Base-by-base conservation (phyloP, 92 coral and sea anemone genomes). In the Virgularia gustaviana region DNA sequence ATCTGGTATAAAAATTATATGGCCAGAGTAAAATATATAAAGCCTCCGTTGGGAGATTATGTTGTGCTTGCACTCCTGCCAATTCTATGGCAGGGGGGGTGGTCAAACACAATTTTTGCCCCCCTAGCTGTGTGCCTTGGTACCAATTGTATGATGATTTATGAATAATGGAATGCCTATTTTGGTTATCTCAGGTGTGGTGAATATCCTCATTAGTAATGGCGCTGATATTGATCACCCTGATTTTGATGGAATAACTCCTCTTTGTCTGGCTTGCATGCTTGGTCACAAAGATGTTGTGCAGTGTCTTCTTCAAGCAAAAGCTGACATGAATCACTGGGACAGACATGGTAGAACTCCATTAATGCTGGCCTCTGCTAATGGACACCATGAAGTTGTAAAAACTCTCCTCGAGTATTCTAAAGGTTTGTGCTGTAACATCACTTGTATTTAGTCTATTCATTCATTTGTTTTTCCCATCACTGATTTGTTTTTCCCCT, bases 261-360 rank as follows among this genome's bases (percentile, higher is more conserved):
- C 99, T 22, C 77, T 94, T 20, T 89, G 99, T 72, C 81, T 94
- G 42, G 94, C 99, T 5, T 88, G 96, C 31, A 80, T 90, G 29
- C 90, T 90, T 76, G 99, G 99, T 6, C 95, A 90, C 57, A 70
- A 70, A 71, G 72, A 62, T 79, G 85, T 94, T 16, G 90, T 90
- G 29, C 88, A 85, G 62, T 64, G 89, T 41, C 68, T 94, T 28
- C 62, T 94, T 19, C 82, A 83, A 23, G 88, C 74, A 29, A 85
- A 89, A 59, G 96, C 98, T 2, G 99, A 94, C 36, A 76, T 73
- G 1, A 90, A 95, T 15, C 99, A 94, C 78, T 94, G 99, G 99
- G 99, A 94, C 68, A 82, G 99, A 55, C 86, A 94, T 85, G 96
- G 99, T 15, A 80, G 96, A 29, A 94, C 99, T 18, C 99, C 99